These are phyloP conservation scores for Drosophila navojoa DNA, from an alignment of 1,140 invertebrate genomes.

Conservation along the genomic window DNA sequence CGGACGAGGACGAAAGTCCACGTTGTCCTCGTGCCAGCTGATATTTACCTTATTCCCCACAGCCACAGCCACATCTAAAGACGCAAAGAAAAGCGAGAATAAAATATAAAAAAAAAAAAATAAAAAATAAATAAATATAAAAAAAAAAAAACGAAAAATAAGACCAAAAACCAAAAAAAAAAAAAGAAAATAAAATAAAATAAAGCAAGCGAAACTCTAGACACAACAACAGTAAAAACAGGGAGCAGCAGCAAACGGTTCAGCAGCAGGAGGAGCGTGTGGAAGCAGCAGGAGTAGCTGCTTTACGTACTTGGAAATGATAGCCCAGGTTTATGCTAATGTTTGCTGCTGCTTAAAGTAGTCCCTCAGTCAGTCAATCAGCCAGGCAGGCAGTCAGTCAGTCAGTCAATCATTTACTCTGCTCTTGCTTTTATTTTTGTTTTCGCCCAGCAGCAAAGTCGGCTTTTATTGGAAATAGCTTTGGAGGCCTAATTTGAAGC, in stretches of 20 bases:
- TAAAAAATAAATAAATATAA: slow-evolving; percentile 1
- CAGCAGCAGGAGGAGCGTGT: slow-evolving; percentile 11
- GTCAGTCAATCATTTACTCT: background rate
- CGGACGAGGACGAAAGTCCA: slow-evolving; percentile 30
- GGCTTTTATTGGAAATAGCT: slow-evolving; percentile 5
- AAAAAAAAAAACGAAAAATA: background rate
- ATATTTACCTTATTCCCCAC: slow-evolving; percentile 74
- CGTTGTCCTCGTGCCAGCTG: slow-evolving; percentile 65
- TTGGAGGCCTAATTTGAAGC: background rate
- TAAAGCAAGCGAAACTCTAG: slow-evolving; percentile 58
- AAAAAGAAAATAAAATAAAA: too few relatives aligned
- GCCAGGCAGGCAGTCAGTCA: slow-evolving; percentile 6
- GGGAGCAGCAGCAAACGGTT: background rate
- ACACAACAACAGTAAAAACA: slow-evolving; percentile 54
- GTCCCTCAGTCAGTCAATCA: slow-evolving; percentile 41
- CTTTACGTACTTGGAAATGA: slow-evolving; percentile 72
- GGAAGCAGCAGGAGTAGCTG: slow-evolving; percentile 1
- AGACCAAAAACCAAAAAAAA: slow-evolving; percentile 23
- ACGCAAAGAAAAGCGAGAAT: slow-evolving; percentile 13
- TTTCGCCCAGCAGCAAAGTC: background rate
- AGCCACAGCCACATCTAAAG: slow-evolving; percentile 23
- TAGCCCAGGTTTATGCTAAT: slow-evolving; percentile 81
- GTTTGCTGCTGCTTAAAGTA: slow-evolving; percentile 70
- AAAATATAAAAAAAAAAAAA: background rate
- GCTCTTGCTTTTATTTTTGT: background rate